A percentile compares a stretch with the other conserved stretches of the same genome.
phyloP scores from a whole-genome alignment of 2,888 invertebrate genomes.

The Philopedon plagiatum region DNA sequence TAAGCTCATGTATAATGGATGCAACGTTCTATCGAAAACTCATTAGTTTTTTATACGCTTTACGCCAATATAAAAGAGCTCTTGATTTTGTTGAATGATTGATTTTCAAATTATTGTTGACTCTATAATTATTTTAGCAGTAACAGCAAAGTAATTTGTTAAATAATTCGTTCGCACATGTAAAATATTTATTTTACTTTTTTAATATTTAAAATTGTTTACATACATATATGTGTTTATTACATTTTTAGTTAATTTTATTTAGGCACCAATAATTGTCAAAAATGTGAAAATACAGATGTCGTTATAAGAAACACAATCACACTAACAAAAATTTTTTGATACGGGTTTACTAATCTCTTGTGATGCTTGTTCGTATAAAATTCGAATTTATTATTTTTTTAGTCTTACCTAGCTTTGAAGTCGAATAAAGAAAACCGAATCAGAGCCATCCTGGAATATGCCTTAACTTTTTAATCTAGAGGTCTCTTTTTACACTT shows the following conservation, averaged over 20 bases:
- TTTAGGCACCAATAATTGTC: too few species aligned
- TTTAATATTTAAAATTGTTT: background rate
- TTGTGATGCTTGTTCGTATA: too few species aligned
- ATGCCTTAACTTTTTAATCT: too few species aligned
- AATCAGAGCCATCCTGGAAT: too few species aligned
- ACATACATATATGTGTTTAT: background rate
- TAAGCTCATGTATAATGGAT: slow-evolving; percentile 31
- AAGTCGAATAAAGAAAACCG: too few species aligned
- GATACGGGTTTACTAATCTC: too few species aligned
- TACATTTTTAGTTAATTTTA: background rate
- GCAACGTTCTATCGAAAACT: slow-evolving; percentile 35
- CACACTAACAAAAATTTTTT: too few species aligned
- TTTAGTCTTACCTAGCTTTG: too few species aligned
- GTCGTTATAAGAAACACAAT: too few species aligned
- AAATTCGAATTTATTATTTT: too few species aligned
- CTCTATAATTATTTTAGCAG: slow-evolving; percentile 15
- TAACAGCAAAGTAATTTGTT: background rate
- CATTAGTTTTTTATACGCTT: slow-evolving; percentile 36
- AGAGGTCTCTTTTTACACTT: too few species aligned
- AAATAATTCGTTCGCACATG: slow-evolving; percentile 9
- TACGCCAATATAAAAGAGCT: slow-evolving; percentile 27
- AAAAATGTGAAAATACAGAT: too few species aligned
- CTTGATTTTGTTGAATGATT: slow-evolving; percentile 24
- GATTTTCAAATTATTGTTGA: slow-evolving; percentile 17
- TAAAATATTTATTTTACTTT: slow-evolving; percentile 18